Base-by-base conservation (phyloP, 2,888 invertebrate species). In the Synergus itoensis region DNA sequence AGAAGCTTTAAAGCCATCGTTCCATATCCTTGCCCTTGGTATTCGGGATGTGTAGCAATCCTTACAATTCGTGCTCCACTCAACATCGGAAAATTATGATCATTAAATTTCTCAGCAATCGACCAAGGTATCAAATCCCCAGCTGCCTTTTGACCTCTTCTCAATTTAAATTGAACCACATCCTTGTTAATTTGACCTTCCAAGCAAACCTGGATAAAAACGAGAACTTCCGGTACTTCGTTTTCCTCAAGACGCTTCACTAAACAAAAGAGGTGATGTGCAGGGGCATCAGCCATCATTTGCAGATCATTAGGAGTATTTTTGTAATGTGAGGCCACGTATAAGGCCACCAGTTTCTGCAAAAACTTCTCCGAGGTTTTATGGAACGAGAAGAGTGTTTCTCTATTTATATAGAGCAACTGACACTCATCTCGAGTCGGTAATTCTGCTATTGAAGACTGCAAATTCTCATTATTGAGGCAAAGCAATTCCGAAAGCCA, bases 121-220 rank as follows among this genome's bases (percentile, higher is more conserved):
- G 99, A 99, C 99, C 99, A 99, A 0, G 99, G 99, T 86, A 99
- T 98, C 14, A 99, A 94, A 93, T 99, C 99, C 0, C 99, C 99
- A 8, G 98, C 96, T 0, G 99, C 98, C 88, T 98, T 95, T 88
- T 96, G 96, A 0, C 99, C 99, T 83, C 97, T 94, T 0, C 96
- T 95, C 78, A 99, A 93, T 43, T 96, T 96, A 88, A 97, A 96
- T 4, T 94, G 93, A 2, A 99, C 95, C 1, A 96, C 90, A 89
- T 90, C 93, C 87, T 95, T 95, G 0, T 95, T 96, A 21, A 97
- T 94, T 90, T 95, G 94, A 3, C 96, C 97, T 89, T 97, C 97
- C 21, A 97, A 92, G 76, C 96, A 96, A 84, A 96, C 93, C 93
- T 99, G 99, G 85, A 99, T 93, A 7, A 98, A 98, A 86, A 97